phyloP scores from a whole-genome alignment of 2,888 invertebrate genomes.

The Hirtodrosophila confusa region DNA sequence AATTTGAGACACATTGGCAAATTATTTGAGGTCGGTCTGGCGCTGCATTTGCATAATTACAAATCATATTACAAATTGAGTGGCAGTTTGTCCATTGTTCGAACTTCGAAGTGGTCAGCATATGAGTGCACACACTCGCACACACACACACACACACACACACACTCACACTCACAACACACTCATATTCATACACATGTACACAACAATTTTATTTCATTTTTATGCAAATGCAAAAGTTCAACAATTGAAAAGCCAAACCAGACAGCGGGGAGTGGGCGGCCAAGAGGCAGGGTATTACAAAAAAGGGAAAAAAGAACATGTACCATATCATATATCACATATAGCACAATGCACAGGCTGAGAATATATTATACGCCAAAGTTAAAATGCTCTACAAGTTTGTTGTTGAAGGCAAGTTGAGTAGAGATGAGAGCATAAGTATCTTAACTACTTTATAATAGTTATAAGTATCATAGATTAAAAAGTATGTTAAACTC shows the following conservation, averaged over 20 bases:
- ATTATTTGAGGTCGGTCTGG: conserved; percentile 32
- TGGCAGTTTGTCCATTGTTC: conserved; percentile 38
- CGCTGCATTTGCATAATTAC: conserved; percentile 69
- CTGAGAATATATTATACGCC: too few relatives aligned
- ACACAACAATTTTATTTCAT: conserved; percentile 46
- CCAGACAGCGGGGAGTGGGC: conserved; percentile 1
- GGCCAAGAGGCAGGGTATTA: neutral
- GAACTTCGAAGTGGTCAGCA: conserved; percentile 31
- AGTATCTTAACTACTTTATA: too few relatives aligned
- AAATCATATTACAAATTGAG: conserved; percentile 68
- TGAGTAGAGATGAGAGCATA: too few relatives aligned
- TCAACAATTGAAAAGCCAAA: conserved; percentile 68
- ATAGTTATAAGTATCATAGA: too few relatives aligned
- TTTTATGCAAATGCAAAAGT: conserved; percentile 61
- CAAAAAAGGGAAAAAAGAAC: conserved; percentile 15
- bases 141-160: conserved; percentile 1
- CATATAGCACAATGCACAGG: neutral
- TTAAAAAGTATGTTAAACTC: too few relatives aligned
- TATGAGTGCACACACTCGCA: neutral
- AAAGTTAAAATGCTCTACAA: too few relatives aligned
- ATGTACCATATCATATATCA: conserved; percentile 15
- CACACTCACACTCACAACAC: neutral
- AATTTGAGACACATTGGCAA: conserved; percentile 38
- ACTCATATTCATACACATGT: neutral
- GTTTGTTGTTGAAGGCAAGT: too few relatives aligned